phyloP scores from a whole-genome alignment of 2,113 vertebrate genomes.

The Eretmochelys imbricata region DNA sequence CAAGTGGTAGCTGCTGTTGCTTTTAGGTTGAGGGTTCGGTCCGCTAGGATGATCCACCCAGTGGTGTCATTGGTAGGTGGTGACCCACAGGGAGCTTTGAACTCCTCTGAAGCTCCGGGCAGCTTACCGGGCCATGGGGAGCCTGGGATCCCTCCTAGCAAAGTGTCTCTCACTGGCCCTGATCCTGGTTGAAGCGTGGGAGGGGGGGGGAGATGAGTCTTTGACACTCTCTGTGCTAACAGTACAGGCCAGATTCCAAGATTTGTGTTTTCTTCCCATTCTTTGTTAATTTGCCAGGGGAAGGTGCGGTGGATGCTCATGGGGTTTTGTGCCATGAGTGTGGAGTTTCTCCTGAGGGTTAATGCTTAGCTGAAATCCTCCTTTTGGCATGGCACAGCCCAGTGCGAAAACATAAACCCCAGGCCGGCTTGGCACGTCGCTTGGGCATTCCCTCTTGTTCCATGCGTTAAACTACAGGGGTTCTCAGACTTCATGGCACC shows the following conservation, averaged over 20 bases:
- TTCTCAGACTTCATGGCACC: no score
- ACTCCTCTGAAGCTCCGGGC: background rate
- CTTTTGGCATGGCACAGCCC: background rate
- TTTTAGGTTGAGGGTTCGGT: background rate
- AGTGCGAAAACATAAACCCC: background rate
- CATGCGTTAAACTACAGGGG: background rate
- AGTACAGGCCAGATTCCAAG: background rate
- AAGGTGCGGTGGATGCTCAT: background rate
- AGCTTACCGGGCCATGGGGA: background rate
- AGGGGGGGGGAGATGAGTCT: no score
- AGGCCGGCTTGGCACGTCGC: background rate
- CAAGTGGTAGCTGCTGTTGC: background rate
- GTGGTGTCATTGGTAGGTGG: background rate
- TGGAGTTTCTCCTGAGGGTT: background rate
- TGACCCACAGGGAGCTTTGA: background rate
- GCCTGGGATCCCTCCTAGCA: no score
- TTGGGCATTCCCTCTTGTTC: background rate
- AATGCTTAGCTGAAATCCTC: background rate
- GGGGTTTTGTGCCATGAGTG: background rate
- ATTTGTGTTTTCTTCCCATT: background rate
- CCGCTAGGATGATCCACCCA: background rate
- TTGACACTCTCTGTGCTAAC: background rate
- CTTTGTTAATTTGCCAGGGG: no score
- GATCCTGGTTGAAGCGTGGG: background rate
- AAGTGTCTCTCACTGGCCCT: background rate